Evolutionary conservation across 2,113 vertebrate genomes (phyloP).

Genomic region (Nesogale talazaci): DNA sequence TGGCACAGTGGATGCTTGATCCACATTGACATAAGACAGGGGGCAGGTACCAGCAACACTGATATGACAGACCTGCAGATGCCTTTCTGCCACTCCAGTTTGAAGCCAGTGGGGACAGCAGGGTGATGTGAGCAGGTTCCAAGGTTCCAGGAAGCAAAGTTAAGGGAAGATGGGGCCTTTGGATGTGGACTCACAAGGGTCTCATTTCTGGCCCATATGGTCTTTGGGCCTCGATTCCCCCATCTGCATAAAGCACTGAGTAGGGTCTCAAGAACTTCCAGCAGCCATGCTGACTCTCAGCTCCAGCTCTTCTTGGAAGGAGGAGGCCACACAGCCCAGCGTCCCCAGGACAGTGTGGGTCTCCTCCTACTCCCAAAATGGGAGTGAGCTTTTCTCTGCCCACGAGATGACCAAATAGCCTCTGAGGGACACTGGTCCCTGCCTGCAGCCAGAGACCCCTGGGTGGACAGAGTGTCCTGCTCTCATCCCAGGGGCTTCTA

Average conservation of each 20-base stretch:
- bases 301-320: neutral
- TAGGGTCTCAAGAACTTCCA: neutral
- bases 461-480: neutral
- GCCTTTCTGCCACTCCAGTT: no score
- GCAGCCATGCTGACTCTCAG: neutral
- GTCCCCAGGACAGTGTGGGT: neutral
- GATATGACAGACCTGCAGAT: accelerated
- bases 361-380: accelerated
- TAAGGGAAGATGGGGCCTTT: neutral
- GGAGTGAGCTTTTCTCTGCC: neutral
- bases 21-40: accelerated
- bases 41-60: no score
- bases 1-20: accelerated
- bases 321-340: neutral
- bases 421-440: neutral
- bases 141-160: accelerated
- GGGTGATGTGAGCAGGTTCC: neutral
- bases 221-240: neutral
- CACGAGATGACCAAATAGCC: no score
- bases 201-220: neutral
- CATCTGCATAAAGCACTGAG: neutral
- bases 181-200: neutral
- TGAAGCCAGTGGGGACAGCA: neutral
- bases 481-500: neutral
- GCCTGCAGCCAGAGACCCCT: slow-evolving; percentile 1